These are phyloP conservation scores for Rhagonycha fulva DNA, from an alignment of 2,888 invertebrate species.

Conservation along the genomic window DNA sequence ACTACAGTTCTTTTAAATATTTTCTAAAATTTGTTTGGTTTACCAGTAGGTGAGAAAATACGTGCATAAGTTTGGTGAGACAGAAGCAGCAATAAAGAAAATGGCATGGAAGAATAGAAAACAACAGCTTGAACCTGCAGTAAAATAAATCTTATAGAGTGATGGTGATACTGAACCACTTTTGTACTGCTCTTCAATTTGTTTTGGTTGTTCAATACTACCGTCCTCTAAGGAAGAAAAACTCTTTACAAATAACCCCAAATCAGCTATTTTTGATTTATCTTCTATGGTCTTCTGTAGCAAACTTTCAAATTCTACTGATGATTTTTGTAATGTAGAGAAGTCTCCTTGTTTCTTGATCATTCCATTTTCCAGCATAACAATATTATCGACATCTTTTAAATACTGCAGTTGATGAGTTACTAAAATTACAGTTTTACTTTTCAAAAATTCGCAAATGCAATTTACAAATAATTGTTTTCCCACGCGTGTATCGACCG, in stretches of 20 bases:
- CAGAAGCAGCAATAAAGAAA: constrained; percentile 71
- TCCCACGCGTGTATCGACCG: constrained; percentile 74
- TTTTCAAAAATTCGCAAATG: constrained; percentile 61
- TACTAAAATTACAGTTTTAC: constrained; percentile 75
- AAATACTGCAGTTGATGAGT: constrained; percentile 86
- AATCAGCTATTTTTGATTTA: neutral
- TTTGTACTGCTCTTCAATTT: constrained; percentile 64
- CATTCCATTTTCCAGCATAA: constrained; percentile 59
- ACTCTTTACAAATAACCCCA: too few species aligned
- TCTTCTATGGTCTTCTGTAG: neutral
- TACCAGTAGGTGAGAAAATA: constrained; percentile 82
- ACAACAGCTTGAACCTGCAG: constrained; percentile 73
- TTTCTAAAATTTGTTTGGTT: constrained; percentile 22
- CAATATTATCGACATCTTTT: constrained; percentile 60
- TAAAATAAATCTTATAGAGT: constrained; percentile 73
- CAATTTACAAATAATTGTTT: constrained; percentile 72
- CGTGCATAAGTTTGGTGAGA: constrained; percentile 76
- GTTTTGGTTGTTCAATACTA: constrained; percentile 29
- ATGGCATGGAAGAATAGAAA: constrained; percentile 66
- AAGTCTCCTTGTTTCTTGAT: constrained; percentile 63
- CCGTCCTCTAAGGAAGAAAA: neutral
- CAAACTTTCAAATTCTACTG: constrained; percentile 71
- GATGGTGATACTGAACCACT: constrained; percentile 60
- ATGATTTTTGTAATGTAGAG: constrained; percentile 67
- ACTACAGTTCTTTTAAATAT: too few species aligned